Base-by-base conservation (phyloP, 1,140 invertebrate genomes). In the Macrotrachela quadricornifera region DNA sequence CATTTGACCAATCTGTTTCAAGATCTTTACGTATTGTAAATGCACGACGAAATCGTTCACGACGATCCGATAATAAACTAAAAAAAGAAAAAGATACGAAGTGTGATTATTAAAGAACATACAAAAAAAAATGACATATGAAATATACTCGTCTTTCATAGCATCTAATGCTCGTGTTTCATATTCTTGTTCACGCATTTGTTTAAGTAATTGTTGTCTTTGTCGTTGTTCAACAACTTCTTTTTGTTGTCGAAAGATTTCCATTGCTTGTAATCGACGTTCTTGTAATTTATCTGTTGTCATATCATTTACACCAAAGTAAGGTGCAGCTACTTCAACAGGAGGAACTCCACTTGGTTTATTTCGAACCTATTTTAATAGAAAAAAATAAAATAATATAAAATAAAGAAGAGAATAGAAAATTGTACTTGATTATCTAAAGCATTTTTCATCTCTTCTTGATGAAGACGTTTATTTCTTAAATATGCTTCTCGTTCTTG, bases 281-380 rank as follows among this genome's bases (percentile, higher is more conserved):
- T 65, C 64, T n/a, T 59, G 58, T 61, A 71, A 58, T 53, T 66
- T 65, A 48, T 68, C 65, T 55, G 66, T 64, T 50, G 57, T 66
- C 59, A 64, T 63, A 57, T 71, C 68, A 54, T 69, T 61, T 52
- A 65, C 66, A 14, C 68, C 68, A 54, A 71, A 71, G 6, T 68
- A 59, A 50, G 56, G 55, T 41, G 59, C 55, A 37, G 68, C 66
- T 14, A 64, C 56, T 48, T 66, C 60, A 36, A 61, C 53, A 13
- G 57, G 58, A 21, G 67, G 68, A 14, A 69, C 53, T 39, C 62
- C 65, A n/a, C 64, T 42, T 30, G 66, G 65, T 56, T 68, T 69
- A 55, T 62, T 64, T 50, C 58, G 57, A 41, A 69, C 47, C 68
- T n/a, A n/a, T 30, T 70, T 30, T 30, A 30, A 8, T 4, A 4